Evolutionary conservation across 2,113 vertebrate genomes (phyloP).

Genomic region (Tupaia chinensis): DNA sequence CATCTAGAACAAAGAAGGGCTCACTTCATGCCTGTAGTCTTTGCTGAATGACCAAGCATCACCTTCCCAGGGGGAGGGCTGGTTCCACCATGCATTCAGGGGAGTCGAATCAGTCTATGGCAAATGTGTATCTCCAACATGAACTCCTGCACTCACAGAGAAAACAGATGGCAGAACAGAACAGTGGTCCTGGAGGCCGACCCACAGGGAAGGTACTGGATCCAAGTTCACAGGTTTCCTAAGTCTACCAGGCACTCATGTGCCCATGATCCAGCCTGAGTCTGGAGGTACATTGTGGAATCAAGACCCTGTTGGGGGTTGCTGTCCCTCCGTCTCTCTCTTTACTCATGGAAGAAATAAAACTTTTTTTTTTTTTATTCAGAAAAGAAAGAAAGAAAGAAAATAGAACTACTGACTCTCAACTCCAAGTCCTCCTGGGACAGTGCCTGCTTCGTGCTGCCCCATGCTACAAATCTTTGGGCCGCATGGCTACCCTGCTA

Average conservation of each 20-base stretch:
- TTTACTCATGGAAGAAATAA: too few relatives aligned
- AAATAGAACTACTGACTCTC: neutral
- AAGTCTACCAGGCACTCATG: too few relatives aligned
- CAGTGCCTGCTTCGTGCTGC: too few relatives aligned
- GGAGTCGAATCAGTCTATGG: neutral
- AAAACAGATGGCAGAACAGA: too few relatives aligned
- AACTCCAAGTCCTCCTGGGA: fast-evolving
- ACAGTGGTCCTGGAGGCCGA: too few relatives aligned
- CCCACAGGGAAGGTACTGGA: too few relatives aligned
- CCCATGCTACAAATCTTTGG: fast-evolving
- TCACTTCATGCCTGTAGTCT: neutral
- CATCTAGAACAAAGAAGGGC: neutral
- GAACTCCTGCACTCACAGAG: neutral
- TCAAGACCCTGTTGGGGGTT: too few relatives aligned
- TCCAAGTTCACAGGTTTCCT: too few relatives aligned
- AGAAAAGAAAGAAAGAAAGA: neutral
- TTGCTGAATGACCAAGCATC: neutral
- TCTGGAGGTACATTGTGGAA: too few relatives aligned
- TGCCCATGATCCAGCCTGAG: too few relatives aligned
- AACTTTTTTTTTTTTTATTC: too few relatives aligned
- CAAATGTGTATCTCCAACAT: neutral
- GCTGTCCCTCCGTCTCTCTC: too few relatives aligned
- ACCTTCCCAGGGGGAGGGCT: neutral
- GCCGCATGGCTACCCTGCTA: slow-evolving; percentile 48
- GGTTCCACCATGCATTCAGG: neutral